phyloP scores from a whole-genome alignment of 2,113 vertebrate species.

The Arenaria interpres region DNA sequence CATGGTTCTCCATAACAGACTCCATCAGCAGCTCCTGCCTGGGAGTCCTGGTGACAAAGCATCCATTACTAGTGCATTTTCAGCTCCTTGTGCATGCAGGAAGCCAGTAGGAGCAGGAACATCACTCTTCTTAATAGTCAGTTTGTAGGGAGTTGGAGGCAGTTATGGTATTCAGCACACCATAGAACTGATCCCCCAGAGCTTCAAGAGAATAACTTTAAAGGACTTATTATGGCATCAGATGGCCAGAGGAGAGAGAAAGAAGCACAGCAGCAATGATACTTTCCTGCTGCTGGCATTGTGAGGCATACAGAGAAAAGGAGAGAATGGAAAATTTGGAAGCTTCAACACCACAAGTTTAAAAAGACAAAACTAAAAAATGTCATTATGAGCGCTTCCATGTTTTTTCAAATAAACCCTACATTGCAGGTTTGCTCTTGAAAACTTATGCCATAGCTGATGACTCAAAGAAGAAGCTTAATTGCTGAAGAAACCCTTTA shows the following conservation, averaged over 20 bases:
- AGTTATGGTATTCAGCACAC: not conserved
- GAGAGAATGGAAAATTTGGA: not conserved
- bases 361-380: not conserved
- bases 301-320: not conserved
- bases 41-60: not conserved
- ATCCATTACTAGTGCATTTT: slow-evolving; percentile 29
- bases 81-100: not conserved
- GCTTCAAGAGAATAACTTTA: not conserved
- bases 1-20: slow-evolving; percentile 28
- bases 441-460: not conserved
- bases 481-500: not conserved
- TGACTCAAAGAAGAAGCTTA: not conserved
- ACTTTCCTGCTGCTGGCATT: not conserved
- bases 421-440: not conserved
- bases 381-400: not conserved
- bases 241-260: not conserved
- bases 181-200: not conserved
- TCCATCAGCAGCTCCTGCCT: slow-evolving; percentile 23
- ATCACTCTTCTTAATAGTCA: not conserved
- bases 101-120: not conserved
- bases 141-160: not conserved
- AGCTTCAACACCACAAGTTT: not conserved
- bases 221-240: not conserved
- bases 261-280: not conserved
- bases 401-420: not conserved